Base-by-base conservation (phyloP, 2,797 vertebrate genomes). In the Acanthurus tractus region DNA sequence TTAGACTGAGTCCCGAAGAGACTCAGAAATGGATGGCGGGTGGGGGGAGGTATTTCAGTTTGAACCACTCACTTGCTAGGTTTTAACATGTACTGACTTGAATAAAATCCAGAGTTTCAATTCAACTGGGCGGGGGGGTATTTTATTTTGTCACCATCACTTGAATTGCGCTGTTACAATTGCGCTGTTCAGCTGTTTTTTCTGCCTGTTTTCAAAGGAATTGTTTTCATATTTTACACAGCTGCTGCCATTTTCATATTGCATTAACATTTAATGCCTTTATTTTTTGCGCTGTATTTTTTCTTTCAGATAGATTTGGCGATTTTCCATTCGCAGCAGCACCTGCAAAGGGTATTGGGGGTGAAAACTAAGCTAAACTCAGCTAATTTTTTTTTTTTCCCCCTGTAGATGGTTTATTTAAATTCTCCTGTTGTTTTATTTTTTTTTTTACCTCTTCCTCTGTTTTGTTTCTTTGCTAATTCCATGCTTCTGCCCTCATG, bases 61-160 rank as follows among this genome's bases (percentile, higher is more conserved):
- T 84, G 52, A 85, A 72, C 63, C 69, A 70, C 66, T 46, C 36
- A 61, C 67, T 83, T 87, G 46, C 57, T 83, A 85, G 86, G 79
- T 71, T 91, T 91, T 81, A 86, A 63, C 83, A 87, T 93, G 92
- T 94, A 92, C 82, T 92, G 80, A 91, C 88, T 88, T 92, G 74
- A 94, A 95, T 95, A 95, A 95, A 95, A 93, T 91, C 84, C 87
- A 90, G 81, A 93, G 88, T 94, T 93, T 93, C 81, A 91, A 90
- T 92, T 86, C 78, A 92, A 88, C 84, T 69, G 80, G 86, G 86
- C 58, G 62, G 69, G 89, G 82, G 48, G 89, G 58, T 84, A 86
- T 82, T 92, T 89, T 90, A 88, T 91, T 90, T 90, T 88, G 76
- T 92, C 81, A 85, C 49, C 46, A 71, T 58, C 76, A 52, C 64